These are phyloP conservation scores for Apis florea DNA, from an alignment of 1,140 invertebrate species.

Conservation along the genomic window DNA sequence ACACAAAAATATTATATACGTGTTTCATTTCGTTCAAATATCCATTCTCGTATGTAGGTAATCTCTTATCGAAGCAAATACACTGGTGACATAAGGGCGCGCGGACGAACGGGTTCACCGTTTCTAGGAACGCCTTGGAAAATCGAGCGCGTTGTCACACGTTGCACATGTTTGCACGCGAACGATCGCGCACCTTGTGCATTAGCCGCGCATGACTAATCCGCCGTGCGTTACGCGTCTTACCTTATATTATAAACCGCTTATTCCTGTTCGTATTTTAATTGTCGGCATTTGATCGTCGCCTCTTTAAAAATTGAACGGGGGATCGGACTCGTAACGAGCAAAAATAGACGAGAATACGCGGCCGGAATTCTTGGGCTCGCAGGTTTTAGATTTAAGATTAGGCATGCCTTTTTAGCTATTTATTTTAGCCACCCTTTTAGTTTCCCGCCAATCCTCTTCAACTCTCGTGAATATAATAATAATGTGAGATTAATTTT, in stretches of 20 bases:
- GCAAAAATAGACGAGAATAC: slow-evolving; percentile 10
- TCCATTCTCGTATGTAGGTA: neutral
- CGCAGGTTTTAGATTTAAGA: neutral
- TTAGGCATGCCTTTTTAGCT: too few relatives aligned
- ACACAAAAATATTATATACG: too few relatives aligned
- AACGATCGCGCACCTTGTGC: neutral
- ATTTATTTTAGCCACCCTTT: neutral
- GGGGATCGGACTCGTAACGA: neutral
- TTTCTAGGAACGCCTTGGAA: slow-evolving; percentile 16
- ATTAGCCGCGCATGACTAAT: slow-evolving; percentile 47
- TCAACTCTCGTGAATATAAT: neutral
- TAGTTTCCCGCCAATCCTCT: neutral
- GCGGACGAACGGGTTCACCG: neutral
- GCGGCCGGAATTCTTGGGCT: neutral
- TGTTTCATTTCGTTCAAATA: neutral
- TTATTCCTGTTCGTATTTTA: neutral
- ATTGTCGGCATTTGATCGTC: neutral
- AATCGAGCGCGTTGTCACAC: slow-evolving; percentile 31
- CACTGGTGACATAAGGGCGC: neutral
- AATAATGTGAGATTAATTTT: too few relatives aligned
- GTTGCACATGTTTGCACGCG: neutral
- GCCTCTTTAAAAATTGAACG: slow-evolving; percentile 2
- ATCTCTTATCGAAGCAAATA: slow-evolving; percentile 6
- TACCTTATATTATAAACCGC: slow-evolving; percentile 16
- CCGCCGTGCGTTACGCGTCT: slow-evolving; percentile 27